These are phyloP conservation scores for Spinus olivaceus DNA, from an alignment of 2,797 vertebrate species.

Conservation along the genomic window DNA sequence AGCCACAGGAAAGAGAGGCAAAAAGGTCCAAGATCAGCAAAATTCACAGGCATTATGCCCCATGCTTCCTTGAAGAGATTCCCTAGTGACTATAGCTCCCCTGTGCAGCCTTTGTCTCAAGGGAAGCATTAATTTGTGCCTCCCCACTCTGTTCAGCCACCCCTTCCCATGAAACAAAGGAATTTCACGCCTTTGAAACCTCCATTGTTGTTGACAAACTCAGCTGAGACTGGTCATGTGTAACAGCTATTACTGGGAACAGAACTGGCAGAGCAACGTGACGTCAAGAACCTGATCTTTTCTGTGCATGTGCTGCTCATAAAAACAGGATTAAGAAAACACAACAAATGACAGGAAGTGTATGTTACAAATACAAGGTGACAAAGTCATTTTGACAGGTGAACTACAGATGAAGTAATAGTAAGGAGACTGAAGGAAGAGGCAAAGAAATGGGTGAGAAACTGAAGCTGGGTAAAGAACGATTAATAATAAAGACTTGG, in stretches of 20 bases:
- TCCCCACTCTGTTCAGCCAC: background rate
- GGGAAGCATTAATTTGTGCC: background rate
- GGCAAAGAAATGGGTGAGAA: background rate
- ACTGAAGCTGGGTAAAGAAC: background rate
- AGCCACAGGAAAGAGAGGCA: background rate
- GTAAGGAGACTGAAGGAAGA: background rate
- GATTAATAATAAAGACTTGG: background rate
- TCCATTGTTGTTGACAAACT: conserved; percentile 11
- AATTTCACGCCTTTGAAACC: conserved; percentile 7
- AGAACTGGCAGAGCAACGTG: background rate
- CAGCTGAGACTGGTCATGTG: background rate
- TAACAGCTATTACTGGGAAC: background rate
- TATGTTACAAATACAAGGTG: background rate
- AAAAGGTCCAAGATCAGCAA: background rate
- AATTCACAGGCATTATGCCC: background rate
- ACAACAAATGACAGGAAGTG: background rate
- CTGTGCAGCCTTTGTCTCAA: background rate
- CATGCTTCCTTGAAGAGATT: background rate
- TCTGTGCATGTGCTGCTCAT: background rate
- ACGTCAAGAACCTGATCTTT: background rate
- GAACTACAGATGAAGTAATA: background rate
- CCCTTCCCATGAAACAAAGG: background rate
- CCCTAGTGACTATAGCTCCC: background rate
- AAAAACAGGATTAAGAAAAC: background rate
- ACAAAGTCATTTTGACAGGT: background rate